A percentile compares a stretch with the other conserved stretches of the same genome.
Evolutionary conservation across 2,113 vertebrate genomes (phyloP).

Genomic region (Oreotragus oreotragus): DNA sequence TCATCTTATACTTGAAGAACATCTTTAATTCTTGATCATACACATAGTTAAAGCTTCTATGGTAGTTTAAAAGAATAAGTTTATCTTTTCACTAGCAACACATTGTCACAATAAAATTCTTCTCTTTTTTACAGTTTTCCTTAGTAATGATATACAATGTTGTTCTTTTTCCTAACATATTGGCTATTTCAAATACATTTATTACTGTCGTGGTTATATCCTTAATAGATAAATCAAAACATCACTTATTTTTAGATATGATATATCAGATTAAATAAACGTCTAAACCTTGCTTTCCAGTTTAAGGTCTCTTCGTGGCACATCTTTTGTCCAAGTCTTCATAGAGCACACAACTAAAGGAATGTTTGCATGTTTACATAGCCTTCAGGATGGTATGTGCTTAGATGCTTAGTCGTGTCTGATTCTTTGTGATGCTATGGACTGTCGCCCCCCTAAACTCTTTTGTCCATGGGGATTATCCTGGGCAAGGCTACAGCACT

Average conservation of each 20-base stretch:
- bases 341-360: background rate
- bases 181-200: background rate
- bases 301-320: background rate
- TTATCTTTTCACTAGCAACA: background rate
- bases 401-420: background rate
- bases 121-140: background rate
- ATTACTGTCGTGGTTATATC: background rate
- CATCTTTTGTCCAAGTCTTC: background rate
- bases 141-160: background rate
- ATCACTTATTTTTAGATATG: background rate
- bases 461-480: background rate
- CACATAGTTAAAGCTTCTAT: background rate
- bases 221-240: background rate
- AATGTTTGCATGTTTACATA: background rate
- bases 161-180: background rate
- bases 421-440: background rate
- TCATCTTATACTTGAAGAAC: background rate
- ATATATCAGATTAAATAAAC: background rate
- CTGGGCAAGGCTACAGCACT: background rate
- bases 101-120: background rate
- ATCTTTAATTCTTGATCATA: background rate
- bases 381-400: background rate
- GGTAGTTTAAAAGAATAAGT: background rate
- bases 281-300: background rate
- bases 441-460: background rate